Evolutionary conservation across 2,888 invertebrate species (phyloP).

Genomic region (Epirrhoe alternata): DNA sequence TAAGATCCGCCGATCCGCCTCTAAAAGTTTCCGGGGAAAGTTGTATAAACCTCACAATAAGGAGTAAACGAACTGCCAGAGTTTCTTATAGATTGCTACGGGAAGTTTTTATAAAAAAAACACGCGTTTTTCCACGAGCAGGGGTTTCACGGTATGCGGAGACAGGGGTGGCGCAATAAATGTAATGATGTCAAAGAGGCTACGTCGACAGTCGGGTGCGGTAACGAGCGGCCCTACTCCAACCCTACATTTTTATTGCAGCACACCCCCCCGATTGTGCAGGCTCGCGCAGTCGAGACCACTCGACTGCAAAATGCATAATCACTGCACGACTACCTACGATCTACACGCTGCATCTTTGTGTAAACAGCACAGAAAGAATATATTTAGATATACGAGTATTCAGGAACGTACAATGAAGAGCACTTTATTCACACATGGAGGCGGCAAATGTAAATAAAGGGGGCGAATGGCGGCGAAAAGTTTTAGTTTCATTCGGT

Average conservation of each 20-base stretch:
- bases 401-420: slow-evolving; percentile 28
- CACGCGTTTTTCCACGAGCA: slow-evolving; percentile 20
- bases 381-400: slow-evolving; percentile 33
- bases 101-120: slow-evolving; percentile 31
- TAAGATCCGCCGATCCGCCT: slow-evolving; percentile 38
- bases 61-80: slow-evolving; percentile 25
- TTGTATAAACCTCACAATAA: slow-evolving; percentile 19
- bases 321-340: slow-evolving; percentile 62
- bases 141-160: slow-evolving; percentile 52
- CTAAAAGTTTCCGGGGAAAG: slow-evolving; percentile 31
- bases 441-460: slow-evolving; percentile 30
- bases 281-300: slow-evolving; percentile 53
- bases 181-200: slow-evolving; percentile 75
- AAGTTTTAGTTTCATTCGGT: slow-evolving; percentile 38
- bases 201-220: slow-evolving; percentile 48
- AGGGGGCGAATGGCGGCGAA: slow-evolving; percentile 34
- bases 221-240: slow-evolving; percentile 59
- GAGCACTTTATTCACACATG: slow-evolving; percentile 33
- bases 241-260: slow-evolving; percentile 71
- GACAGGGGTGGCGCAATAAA: slow-evolving; percentile 68
- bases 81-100: slow-evolving; percentile 29
- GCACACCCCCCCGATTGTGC: slow-evolving; percentile 59
- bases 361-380: slow-evolving; percentile 57
- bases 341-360: slow-evolving; percentile 64
- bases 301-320: slow-evolving; percentile 76